Base-by-base conservation (phyloP, 2,888 invertebrate species). In the Conops quadrifasciatus region DNA sequence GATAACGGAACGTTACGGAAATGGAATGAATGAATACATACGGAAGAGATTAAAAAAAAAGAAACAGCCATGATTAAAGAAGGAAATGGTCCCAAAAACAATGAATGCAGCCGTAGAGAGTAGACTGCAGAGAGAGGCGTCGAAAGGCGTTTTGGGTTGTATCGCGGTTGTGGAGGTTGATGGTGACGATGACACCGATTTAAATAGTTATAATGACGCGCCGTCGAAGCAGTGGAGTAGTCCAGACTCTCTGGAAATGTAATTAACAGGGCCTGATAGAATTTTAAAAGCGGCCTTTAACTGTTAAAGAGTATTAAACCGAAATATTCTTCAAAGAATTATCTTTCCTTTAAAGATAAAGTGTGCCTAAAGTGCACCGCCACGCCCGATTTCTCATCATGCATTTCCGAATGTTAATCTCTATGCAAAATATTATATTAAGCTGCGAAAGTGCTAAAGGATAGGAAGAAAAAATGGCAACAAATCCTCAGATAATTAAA, bases 1-100 rank as follows among this genome's bases (percentile, higher is more conserved):
- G 78, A 74, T 68, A 28, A 59, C 24, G 81, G 76, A 78, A 81
- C 71, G 71, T 11, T 72, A 51, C 72, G 79, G 76, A 47, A 79
- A 66, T 72, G 80, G 75, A 73, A 80, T 77, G 72, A 71, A 28
- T n/a, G 47, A 60, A 56, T 56, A 9, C 9, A 49, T 1, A 49
- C 1, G 28, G 58, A 67, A 45, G 15, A n/a, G 19, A 67, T 4
- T 26, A 28, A 60, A 68, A 68, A 68, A 51, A 30, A 68, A 36
- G 9, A 36, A 36, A 9, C 9, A 9, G 36, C 9, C 36, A 36
- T 36, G 5, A 36, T 36, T 36, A 68, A 49, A 36, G 49, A 47
- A 60, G 24, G 47, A 43, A 62, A 30, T 60, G 49, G 26, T 7
- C 36, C 62, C 28, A 60, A 68, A 66, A 68, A 68, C 68, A 68